A percentile compares a stretch with the other conserved stretches of the same genome.
Conservation (phyloP, 2,113 vertebrate genomes). For the Oenanthe oenanthe region DNA sequence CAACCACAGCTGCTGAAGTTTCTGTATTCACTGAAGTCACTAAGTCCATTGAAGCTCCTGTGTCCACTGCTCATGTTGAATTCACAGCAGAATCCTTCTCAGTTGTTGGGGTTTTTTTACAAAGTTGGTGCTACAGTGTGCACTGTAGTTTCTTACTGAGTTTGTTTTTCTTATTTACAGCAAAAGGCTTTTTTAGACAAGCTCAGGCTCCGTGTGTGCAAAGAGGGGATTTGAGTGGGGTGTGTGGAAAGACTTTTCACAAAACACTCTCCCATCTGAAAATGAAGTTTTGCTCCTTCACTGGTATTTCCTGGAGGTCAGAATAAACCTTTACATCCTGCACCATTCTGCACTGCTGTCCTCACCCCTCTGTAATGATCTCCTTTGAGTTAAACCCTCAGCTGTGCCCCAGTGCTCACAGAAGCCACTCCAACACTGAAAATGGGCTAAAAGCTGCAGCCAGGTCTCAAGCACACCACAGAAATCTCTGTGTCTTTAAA, state of each 20-base stretch:
- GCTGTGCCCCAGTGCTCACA: neutral
- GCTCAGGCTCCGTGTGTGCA: neutral
- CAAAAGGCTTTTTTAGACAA: neutral
- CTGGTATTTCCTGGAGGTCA: neutral
- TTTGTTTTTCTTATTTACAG: neutral
- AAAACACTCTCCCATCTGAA: neutral
- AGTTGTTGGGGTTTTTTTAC: neutral
- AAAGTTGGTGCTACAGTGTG: neutral
- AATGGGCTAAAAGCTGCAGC: neutral
- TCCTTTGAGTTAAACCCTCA: neutral
- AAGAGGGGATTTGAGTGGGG: neutral
- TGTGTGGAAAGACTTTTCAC: neutral
- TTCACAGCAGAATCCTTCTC: conserved; percentile 32
- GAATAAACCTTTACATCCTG: neutral
- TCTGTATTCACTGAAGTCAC: neutral
- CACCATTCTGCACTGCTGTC: neutral
- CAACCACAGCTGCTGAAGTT: neutral
- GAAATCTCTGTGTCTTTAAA: neutral
- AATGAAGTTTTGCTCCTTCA: neutral
- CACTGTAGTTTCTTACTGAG: neutral
- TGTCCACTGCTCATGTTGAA: neutral
- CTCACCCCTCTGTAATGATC: neutral
- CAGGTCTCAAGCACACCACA: neutral
- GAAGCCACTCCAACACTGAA: neutral
- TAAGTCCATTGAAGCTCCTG: neutral